Evolutionary conservation across 1,140 invertebrate species (phyloP).

Genomic region (Ostrea edulis): DNA sequence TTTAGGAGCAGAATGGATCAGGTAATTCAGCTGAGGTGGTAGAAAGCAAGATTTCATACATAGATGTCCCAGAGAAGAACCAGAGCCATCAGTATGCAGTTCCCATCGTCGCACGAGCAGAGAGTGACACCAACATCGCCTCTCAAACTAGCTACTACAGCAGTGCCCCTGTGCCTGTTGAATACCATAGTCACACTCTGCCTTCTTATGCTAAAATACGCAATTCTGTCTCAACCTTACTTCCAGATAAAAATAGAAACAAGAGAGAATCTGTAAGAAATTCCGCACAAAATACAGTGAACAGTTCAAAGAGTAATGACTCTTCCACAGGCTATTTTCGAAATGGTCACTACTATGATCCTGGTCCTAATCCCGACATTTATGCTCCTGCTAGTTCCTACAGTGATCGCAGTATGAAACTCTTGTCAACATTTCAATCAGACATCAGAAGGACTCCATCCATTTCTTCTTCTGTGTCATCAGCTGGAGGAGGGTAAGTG

Average conservation of each 20-base stretch:
- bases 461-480: slow-evolving; percentile 55
- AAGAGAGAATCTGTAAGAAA: slow-evolving; percentile 53
- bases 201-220: slow-evolving; percentile 45
- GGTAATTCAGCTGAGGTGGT: slow-evolving; percentile 41
- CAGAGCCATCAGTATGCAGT: slow-evolving; percentile 63
- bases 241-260: slow-evolving; percentile 46
- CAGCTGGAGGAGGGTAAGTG: slow-evolving; percentile 17
- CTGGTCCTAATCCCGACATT: slow-evolving; percentile 66
- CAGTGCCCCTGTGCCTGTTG: slow-evolving; percentile 69
- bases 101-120: slow-evolving; percentile 52
- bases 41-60: slow-evolving; percentile 67
- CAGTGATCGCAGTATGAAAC: slow-evolving; percentile 71
- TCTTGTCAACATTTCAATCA: slow-evolving; percentile 71
- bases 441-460: slow-evolving; percentile 61
- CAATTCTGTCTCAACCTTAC: slow-evolving; percentile 57
- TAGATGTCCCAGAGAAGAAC: slow-evolving; percentile 64
- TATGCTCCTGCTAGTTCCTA: slow-evolving; percentile 75
- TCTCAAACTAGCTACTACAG: slow-evolving; percentile 68
- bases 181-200: slow-evolving; percentile 56
- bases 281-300: slow-evolving; percentile 53
- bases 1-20: slow-evolving; percentile 45
- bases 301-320: slow-evolving; percentile 52
- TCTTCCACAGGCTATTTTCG: slow-evolving; percentile 68
- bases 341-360: slow-evolving; percentile 74
- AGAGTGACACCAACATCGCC: slow-evolving; percentile 51